Percentiles rank a stretch among this genome's conserved stretches.
phyloP scores from a whole-genome alignment of 2,888 invertebrate species.

The Tetragonula carbonaria region DNA sequence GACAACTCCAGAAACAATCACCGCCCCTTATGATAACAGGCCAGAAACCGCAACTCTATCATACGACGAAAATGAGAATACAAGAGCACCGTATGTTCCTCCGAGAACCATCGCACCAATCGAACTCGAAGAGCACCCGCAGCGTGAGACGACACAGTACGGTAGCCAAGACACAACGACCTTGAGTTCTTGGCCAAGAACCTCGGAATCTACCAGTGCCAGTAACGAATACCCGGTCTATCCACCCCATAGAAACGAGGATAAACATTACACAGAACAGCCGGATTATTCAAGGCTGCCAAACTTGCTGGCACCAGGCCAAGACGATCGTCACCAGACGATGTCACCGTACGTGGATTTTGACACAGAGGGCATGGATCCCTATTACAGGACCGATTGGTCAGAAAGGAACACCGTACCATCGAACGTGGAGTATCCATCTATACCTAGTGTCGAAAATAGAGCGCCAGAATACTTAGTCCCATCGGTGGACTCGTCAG shows the following conservation, averaged over 20 bases:
- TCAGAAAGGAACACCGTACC: background rate
- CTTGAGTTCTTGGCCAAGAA: conserved; percentile 36
- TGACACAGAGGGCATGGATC: conserved; percentile 14
- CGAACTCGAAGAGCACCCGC: background rate
- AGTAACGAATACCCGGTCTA: conserved; percentile 17
- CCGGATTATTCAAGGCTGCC: conserved; percentile 27
- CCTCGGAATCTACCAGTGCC: conserved; percentile 17
- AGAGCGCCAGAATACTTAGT: background rate
- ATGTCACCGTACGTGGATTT: conserved; percentile 35
- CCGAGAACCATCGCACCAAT: conserved; percentile 12
- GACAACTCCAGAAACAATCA: background rate
- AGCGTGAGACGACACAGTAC: background rate
- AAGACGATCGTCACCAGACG: conserved; percentile 9
- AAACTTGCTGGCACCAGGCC: conserved; percentile 41
- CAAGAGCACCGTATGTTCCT: background rate
- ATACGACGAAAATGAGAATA: background rate
- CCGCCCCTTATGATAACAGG: background rate
- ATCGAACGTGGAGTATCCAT: background rate
- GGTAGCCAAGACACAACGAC: conserved; percentile 18
- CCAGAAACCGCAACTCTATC: background rate
- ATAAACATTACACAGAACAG: conserved; percentile 13
- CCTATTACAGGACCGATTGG: background rate
- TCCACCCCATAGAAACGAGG: conserved; percentile 27
- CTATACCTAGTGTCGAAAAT: background rate
- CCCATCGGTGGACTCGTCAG: background rate